A percentile compares a stretch with the other conserved stretches of the same genome.
Evolutionary conservation across 2,797 vertebrate genomes (phyloP).

Genomic region (Limosa lapponica): DNA sequence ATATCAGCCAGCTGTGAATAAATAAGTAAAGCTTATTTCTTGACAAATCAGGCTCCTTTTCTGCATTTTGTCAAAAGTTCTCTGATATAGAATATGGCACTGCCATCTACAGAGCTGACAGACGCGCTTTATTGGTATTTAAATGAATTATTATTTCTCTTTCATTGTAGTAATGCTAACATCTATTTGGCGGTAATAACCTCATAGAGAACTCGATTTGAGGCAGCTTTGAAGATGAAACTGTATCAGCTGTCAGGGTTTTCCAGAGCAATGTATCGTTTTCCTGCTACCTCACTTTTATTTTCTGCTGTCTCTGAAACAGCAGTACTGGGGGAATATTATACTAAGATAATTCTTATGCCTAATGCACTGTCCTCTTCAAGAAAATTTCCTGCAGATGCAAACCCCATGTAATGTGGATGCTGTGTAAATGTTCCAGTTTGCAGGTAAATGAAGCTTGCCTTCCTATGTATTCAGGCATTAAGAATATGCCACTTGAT

Average conservation of each 20-base stretch:
- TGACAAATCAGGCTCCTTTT: conserved; percentile 1
- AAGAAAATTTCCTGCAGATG: neutral
- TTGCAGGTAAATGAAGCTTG: conserved; percentile 7
- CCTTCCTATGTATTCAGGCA: neutral
- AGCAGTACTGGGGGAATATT: neutral
- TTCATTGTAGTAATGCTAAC: neutral
- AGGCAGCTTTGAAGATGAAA: conserved; percentile 34
- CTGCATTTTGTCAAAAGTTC: neutral
- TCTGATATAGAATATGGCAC: neutral
- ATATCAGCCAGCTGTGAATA: neutral
- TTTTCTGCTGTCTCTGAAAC: neutral
- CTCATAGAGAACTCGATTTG: neutral
- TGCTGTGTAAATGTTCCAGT: neutral
- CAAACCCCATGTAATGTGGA: neutral
- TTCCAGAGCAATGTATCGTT: neutral
- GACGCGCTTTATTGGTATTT: conserved; percentile 19
- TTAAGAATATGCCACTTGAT: neutral
- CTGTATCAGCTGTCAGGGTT: neutral
- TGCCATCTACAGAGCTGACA: conserved; percentile 14
- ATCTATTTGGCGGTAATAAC: neutral
- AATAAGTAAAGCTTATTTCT: neutral
- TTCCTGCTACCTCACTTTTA: neutral
- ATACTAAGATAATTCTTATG: neutral
- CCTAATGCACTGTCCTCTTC: neutral
- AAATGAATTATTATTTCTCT: conserved; percentile 40